Base-by-base conservation (phyloP, 2,113 vertebrate genomes). In the Pluvialis apricaria region DNA sequence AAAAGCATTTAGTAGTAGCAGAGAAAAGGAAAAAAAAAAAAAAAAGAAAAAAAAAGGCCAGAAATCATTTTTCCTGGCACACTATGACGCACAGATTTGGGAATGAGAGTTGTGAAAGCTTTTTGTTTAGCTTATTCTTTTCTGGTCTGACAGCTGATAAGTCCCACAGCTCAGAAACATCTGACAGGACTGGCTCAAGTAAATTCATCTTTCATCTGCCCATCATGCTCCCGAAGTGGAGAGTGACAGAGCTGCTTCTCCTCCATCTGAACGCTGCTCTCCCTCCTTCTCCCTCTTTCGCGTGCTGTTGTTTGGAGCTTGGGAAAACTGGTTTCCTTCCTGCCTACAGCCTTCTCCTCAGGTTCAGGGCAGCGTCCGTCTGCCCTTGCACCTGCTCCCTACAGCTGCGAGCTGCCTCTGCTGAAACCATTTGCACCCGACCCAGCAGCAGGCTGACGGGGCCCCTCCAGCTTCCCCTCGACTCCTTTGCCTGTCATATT, bases 291-390 rank as follows among this genome's bases (percentile, higher is more conserved):
- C 62, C 55, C 42, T n/a, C 52, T 90, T 93, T 88, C 14, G 10
- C 22, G 44, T 95, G 97, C 94, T 96, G 92, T 97, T 96, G 95
- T 96, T 97, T 97, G 97, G 97, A 97, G 95, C 98, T 97, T 98
- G 97, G 97, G 97, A 98, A 98, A 98, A 98, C 95, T 29, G 68
- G 94, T 98, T 98, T 98, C 98, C 98, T 98, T 98, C 98, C 98
- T 98, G 97, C 97, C 97, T 97, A 58, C 95, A 64, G 97, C 96
- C 92, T 85, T 97, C 96, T 97, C 96, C 97, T 92, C 95, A 96
- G 97, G 93, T 79, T 95, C 96, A 89, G 97, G 94, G 82, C 97
- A 97, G 92, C 96, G 92, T 96, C 93, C 90, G 96, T 97, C 97
- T 96, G 96, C 94, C 96, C 92, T 64, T 94, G 94, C 98, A 98